Conservation (phyloP, 1,140 invertebrate species). For the Heliothis subflexa region DNA sequence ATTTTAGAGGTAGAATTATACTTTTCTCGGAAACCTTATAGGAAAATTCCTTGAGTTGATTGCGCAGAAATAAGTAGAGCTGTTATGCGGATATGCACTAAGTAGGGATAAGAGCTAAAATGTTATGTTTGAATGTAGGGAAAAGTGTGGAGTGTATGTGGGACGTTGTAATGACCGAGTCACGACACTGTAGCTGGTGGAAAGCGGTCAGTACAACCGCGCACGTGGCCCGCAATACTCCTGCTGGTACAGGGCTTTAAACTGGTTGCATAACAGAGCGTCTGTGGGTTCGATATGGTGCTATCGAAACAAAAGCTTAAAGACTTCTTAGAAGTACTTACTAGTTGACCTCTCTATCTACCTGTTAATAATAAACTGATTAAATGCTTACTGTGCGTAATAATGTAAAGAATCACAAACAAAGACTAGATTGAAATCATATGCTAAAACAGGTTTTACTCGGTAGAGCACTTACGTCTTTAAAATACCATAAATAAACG, state of each 20-base stretch:
- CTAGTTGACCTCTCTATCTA: no score
- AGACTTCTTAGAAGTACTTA: no score
- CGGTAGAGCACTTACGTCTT: background rate
- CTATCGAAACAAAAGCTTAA: background rate
- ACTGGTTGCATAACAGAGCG: slow-evolving; percentile 18
- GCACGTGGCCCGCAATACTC: slow-evolving; percentile 20
- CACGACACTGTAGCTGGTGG: slow-evolving; percentile 48
- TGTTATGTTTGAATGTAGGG: slow-evolving; percentile 11
- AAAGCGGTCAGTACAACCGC: slow-evolving; percentile 46
- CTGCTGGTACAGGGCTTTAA: background rate
- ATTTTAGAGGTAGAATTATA: no score
- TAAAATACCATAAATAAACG: background rate
- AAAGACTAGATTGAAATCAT: slow-evolving; percentile 19
- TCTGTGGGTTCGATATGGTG: background rate
- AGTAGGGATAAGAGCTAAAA: background rate
- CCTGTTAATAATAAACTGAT: no score
- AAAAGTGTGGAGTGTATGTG: slow-evolving; percentile 60
- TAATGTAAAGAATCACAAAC: background rate
- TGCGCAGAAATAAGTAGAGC: background rate
- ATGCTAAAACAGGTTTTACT: slow-evolving; percentile 6
- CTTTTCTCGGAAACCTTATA: background rate
- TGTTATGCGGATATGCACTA: background rate
- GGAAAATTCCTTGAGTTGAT: background rate
- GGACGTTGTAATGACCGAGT: slow-evolving; percentile 60
- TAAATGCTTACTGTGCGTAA: background rate